Base-by-base conservation (phyloP, 1,140 invertebrate species). In the Mercenaria mercenaria region DNA sequence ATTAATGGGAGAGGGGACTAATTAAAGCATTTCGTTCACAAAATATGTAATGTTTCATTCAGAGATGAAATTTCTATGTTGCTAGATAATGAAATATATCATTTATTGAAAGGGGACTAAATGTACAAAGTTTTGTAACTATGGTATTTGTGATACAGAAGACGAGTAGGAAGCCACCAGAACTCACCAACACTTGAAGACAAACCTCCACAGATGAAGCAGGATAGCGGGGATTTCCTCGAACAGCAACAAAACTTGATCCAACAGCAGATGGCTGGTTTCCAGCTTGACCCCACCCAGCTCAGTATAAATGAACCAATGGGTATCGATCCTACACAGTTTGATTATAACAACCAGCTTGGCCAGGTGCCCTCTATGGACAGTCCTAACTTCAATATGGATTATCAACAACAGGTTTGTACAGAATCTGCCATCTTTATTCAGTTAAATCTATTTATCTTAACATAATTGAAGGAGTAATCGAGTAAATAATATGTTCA, bases 171-270 rank as follows among this genome's bases (percentile, higher is more conserved):
- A n/a, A 99, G 98, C 92, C 97, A 98, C 93, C 98, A 99, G 95
- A 98, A 98, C 32, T 98, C 98, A 13, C 98, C 98, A 4, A 98
- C 98, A 15, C 98, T 98, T 95, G 98, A 98, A 93, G 98, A 98
- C 90, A 96, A 97, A 97, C 82, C 97, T 97, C 52, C 87, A 2
- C 88, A 86, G 2, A 91, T 92, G 81, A 41, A 81, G 67, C 67
- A 91, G 69, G 88, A 72, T 74, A 67, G 52, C 37, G 81, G 50
- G 20, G 93, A 93, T 64, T 93, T 93, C 50, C 80, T 93, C 47
- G 93, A 94, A 56, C 90, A 90, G 34, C 93, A 92, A 84, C 85
- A 91, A 29, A 50, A 50, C 23, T 80, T 92, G 26, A 91, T 93
- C 50, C 92, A 92, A 0, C 93, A 92, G 52, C 94, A 92, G 32